Base-by-base conservation (phyloP, 2,113 vertebrate genomes). In the Podarcis raffonei region DNA sequence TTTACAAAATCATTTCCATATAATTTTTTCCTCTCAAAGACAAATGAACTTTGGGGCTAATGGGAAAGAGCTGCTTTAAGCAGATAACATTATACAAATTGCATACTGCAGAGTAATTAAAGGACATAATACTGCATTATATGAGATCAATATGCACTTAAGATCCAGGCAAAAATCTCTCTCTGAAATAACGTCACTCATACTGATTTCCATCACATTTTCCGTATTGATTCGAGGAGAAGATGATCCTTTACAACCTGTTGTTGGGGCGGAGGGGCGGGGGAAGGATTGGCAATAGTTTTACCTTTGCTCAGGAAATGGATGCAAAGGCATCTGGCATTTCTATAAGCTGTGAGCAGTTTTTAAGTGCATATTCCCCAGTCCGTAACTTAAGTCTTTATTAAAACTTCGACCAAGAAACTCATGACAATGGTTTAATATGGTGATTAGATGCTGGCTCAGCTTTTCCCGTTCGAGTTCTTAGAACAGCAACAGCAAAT, bases 131-230 rank as follows among this genome's bases (percentile, higher is more conserved):
- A 84, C 22, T 27, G 35, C 37, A 83, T 93, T 86, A 93, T 88
- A 88, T 62, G 86, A 90, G 76, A 94, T 91, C 91, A 90, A 91
- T 93, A 91, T 57, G 20, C 53, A 68, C 77, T 89, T 91, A 74
- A 92, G 79, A 92, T 39, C 80, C 82, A 48, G 72, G 83, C 35
- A 90, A 71, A 74, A n/a, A 91, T 94, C 48, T 90, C n/a, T 92
- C 89, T 91, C 87, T 93, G 89, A 91, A 91, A 93, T 92, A 0
- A 91, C 87, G 88, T 11, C 86, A 71, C 25, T 87, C 84, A 91
- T 71, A 32, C 81, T 85, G 82, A 94, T 90, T 95, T 94, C 82
- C 90, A 88, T 94, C 92, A 93, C 74, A 91, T 92, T 94, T 94
- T 93, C 84, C n/a, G 25, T 94, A 96, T 95, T 81, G 92, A 95